Evolutionary conservation across 2,113 vertebrate genomes (phyloP), one percentile per base, ranked within the genome.

Genomic region (Vulpes ferrilata): DNA sequence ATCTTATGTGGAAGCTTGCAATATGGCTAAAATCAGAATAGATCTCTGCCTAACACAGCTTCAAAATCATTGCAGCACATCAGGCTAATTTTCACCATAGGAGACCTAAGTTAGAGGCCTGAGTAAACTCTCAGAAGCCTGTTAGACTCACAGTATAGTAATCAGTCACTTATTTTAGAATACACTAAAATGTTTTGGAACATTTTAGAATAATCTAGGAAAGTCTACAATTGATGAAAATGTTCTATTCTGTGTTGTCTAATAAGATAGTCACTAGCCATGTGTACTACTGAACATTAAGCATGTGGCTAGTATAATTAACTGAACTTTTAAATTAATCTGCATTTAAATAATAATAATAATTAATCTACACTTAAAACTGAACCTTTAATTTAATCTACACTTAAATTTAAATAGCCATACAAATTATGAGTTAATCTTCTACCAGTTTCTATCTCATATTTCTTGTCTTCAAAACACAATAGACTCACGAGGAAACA

Each of bases 151-250:
- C 0, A 59, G 80, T 71, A 30, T 59, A 38, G 5, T 23, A 60
- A 94, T 73, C 38, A 88, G 12, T 78, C 65, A 73, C 20, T 92
- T 96, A 11, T 90, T 94, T 64, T 71, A 94, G 67, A 97, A 82
- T 19, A 93, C 55, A 76, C 43, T 76, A 79, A 43, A 87, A 65
- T 84, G 38, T 88, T 93, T 85, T 95, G 17, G 53, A 69, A 90
- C 27, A 64, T 74, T 96, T 74, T 92, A 90, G 17, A 51, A 90
- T 97, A 53, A 6, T 65, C 64, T 74, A 43, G 48, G 74, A 90
- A 89, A 62, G 8, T 71, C 32, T 79, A 13, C 71, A 88, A 51
- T 59, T 59, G 19, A 53, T 22, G 10, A 11, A 73, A 82, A 30
- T 73, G 19, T 30, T 78, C 25, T 11, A 84, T 90, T 92, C 22